phyloP scores from a whole-genome alignment of 2,113 vertebrate species.

The Carettochelys insculpta region DNA sequence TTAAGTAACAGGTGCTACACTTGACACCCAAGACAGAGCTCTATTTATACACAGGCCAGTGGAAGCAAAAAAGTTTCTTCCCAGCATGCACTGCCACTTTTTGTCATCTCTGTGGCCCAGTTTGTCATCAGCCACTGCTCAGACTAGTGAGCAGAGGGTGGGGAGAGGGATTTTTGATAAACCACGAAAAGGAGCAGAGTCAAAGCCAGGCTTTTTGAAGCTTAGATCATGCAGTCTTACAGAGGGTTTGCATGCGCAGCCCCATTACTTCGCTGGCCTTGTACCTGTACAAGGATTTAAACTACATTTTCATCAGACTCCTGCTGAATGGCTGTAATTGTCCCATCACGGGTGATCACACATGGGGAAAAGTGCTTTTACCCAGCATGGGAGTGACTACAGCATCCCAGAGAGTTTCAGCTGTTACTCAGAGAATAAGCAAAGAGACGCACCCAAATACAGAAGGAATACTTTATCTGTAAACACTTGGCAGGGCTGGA shows the following conservation, averaged over 20 bases:
- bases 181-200: background rate
- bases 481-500: background rate
- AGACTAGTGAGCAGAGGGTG: fast-evolving
- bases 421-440: background rate
- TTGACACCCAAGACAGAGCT: background rate
- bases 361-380: too few relatives aligned
- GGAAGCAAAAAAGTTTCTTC: background rate
- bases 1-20: background rate
- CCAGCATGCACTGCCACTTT: background rate
- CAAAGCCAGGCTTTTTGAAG: too few relatives aligned
- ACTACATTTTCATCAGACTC: fast-evolving
- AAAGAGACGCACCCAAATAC: background rate
- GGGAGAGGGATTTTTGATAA: background rate
- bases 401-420: background rate
- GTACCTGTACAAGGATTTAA: background rate
- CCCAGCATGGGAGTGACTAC: background rate
- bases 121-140: background rate
- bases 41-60: background rate
- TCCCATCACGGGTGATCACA: background rate
- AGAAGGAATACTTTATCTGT: slow-evolving; percentile 1
- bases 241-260: background rate
- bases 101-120: background rate
- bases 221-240: background rate
- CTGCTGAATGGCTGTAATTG: too few relatives aligned
- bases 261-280: background rate